phyloP scores from a whole-genome alignment of 2,797 vertebrate genomes.

The Sebastes kiyomatsui region DNA sequence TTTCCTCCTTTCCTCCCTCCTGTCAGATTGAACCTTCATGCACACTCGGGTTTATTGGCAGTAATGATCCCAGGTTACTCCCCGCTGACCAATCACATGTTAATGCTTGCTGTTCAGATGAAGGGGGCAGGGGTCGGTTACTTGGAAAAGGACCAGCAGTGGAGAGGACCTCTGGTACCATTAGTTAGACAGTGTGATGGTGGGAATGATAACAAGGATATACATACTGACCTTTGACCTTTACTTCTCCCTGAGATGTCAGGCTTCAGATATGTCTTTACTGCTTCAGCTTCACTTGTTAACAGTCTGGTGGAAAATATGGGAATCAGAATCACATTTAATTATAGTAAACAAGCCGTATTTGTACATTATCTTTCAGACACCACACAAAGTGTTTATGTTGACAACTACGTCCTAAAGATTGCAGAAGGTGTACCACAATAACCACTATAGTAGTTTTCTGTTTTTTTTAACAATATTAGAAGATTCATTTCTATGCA shows the following conservation, averaged over 20 bases:
- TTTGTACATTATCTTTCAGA: neutral
- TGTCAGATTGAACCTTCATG: slow-evolving; percentile 67
- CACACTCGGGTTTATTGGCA: slow-evolving; percentile 62
- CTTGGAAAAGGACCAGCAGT: slow-evolving; percentile 38
- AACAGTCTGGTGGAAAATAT: neutral
- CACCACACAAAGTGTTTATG: neutral
- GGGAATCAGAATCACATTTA: neutral
- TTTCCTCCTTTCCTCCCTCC: slow-evolving; percentile 31
- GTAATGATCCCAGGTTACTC: slow-evolving; percentile 69
- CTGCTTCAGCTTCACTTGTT: neutral
- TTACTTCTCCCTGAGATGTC: neutral
- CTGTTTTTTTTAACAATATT: too few relatives aligned
- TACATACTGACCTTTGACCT: slow-evolving; percentile 39
- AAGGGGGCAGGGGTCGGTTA: neutral
- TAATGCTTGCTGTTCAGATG: slow-evolving; percentile 45
- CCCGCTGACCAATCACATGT: slow-evolving; percentile 75
- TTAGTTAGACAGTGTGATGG: slow-evolving; percentile 24
- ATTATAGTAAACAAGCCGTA: neutral
- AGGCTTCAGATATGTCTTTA: slow-evolving; percentile 4
- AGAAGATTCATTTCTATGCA: neutral
- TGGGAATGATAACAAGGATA: slow-evolving; percentile 16
- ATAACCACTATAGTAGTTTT: too few relatives aligned
- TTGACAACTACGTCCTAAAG: neutral
- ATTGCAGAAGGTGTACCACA: neutral
- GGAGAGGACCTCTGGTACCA: neutral